Conservation (phyloP, 2,888 invertebrate species). For the Pelosia muscerda region DNA sequence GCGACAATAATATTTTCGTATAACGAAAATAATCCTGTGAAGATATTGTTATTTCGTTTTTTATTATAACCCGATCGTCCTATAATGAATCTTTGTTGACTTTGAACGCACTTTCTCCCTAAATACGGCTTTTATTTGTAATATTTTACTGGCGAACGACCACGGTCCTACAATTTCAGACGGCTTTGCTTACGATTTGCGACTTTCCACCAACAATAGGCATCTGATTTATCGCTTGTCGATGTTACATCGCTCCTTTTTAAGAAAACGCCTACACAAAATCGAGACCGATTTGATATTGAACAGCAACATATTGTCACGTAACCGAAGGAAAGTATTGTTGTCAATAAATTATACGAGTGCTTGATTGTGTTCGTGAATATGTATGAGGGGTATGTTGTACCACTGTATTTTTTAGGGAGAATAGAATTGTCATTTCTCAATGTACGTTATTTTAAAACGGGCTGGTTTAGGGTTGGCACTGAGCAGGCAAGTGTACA, state of each 20-base stretch:
- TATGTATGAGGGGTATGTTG: conserved; percentile 36
- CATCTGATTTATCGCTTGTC: conserved; percentile 68
- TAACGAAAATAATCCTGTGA: conserved; percentile 10
- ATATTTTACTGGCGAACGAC: conserved; percentile 53
- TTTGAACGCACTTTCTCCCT: conserved; percentile 33
- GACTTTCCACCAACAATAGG: conserved; percentile 69
- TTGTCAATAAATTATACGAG: conserved; percentile 50
- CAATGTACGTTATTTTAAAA: conserved; percentile 32
- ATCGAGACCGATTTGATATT: conserved; percentile 60
- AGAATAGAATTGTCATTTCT: conserved; percentile 26
- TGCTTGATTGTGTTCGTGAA: conserved; percentile 49
- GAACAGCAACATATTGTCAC: conserved; percentile 53
- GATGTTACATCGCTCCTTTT: conserved; percentile 66
- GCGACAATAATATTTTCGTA: conserved; percentile 2
- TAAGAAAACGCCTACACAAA: conserved; percentile 63
- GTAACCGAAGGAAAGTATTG: conserved; percentile 49
- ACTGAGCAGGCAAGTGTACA: too few species aligned
- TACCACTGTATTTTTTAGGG: conserved; percentile 15
- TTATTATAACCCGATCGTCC: conserved; percentile 43
- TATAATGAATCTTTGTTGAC: conserved; percentile 40
- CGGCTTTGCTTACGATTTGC: conserved; percentile 68
- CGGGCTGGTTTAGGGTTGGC: background rate
- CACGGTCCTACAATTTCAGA: conserved; percentile 56
- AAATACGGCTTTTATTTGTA: conserved; percentile 50
- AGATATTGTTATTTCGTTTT: conserved; percentile 24